A percentile compares a stretch with the other conserved stretches of the same genome.
Evolutionary conservation across 2,888 invertebrate genomes (phyloP).

Genomic region (Carcina quercana): DNA sequence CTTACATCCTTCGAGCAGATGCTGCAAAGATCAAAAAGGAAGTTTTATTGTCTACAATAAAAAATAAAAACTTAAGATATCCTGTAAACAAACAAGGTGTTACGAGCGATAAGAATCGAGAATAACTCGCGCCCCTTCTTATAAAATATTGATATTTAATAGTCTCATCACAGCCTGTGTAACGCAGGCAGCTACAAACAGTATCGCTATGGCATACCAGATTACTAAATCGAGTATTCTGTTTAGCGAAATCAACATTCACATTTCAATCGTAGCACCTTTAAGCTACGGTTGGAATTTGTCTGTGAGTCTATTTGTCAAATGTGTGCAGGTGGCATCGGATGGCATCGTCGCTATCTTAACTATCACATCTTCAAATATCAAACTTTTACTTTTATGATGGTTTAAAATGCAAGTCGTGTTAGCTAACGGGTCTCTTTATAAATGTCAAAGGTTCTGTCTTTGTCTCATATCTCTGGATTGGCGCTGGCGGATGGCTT

Average conservation of each 20-base stretch:
- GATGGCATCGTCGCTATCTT: constrained; percentile 57
- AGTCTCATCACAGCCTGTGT: constrained; percentile 58
- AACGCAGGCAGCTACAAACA: constrained; percentile 56
- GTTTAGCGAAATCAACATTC: constrained; percentile 24
- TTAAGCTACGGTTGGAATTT: constrained; percentile 22
- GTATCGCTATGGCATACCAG: constrained; percentile 57
- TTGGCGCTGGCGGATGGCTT: too few species aligned
- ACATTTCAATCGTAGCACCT: constrained; percentile 22
- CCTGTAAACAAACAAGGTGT: constrained; percentile 68
- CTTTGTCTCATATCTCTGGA: too few species aligned
- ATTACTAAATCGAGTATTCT: constrained; percentile 61
- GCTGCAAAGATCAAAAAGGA: constrained; percentile 35
- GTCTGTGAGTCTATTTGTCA: constrained; percentile 10
- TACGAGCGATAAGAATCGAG: constrained; percentile 55
- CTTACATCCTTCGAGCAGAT: constrained; percentile 44
- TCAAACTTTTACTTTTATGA: constrained; percentile 68
- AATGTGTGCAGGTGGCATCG: constrained; percentile 61
- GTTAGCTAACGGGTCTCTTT: constrained; percentile 46
- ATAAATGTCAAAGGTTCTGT: constrained; percentile 17
- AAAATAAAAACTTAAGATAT: constrained; percentile 31
- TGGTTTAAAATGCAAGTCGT: constrained; percentile 56
- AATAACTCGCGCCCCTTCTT: constrained; percentile 48
- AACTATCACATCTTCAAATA: constrained; percentile 62
- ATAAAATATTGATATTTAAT: constrained; percentile 71
- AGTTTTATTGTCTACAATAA: constrained; percentile 38